Base-by-base conservation (phyloP, 2,888 invertebrate species). In the Notodonta ziczac region DNA sequence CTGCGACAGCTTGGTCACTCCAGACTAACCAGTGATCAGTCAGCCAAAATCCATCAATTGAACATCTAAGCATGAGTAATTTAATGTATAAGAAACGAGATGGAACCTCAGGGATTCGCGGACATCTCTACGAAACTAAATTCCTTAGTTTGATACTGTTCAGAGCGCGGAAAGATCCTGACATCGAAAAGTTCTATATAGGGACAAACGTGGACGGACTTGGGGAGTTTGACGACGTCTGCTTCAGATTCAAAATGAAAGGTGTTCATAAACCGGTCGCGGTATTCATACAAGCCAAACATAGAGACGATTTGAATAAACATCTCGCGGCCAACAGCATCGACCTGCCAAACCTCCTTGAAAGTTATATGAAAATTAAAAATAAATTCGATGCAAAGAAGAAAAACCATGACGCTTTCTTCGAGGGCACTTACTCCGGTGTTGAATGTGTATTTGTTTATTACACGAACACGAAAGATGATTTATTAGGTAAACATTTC, bases 281-380 rank as follows among this genome's bases (percentile, higher is more conserved):
- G 14, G 46, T 61, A 8, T 66, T 66, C 16, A 56, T 66, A 55
- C 65, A 66, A 57, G 60, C 65, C 14, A 62, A 66, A 57, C 62
- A 66, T 42, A 62, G 57, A 59, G 57, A 59, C 4, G 54, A 62
- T 46, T 13, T 8, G 39, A 24, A 48, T 2, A 59, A 16, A 40
- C 9, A 5, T 50, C 35, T 55, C 14, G 24, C 14, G 10, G 16
- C 14, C 51, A 51, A 14, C 24, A 16, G 5, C 14, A 5, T 14
- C 16, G 51, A 24, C n/a, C 14, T 24, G 51, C 2, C 24, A 5
- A 51, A 51, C 7, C 24, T 8, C 9, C 24, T 51, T 4, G 16
- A 24, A 24, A 51, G 51, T 9, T 51, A 51, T 24, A 8, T 51
- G 10, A 51, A 51, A 16, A 51, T 51, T 51, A 51, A 24, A 24